Evolutionary conservation across 2,113 vertebrate genomes (phyloP).

Genomic region (Brevimyrus niger): DNA sequence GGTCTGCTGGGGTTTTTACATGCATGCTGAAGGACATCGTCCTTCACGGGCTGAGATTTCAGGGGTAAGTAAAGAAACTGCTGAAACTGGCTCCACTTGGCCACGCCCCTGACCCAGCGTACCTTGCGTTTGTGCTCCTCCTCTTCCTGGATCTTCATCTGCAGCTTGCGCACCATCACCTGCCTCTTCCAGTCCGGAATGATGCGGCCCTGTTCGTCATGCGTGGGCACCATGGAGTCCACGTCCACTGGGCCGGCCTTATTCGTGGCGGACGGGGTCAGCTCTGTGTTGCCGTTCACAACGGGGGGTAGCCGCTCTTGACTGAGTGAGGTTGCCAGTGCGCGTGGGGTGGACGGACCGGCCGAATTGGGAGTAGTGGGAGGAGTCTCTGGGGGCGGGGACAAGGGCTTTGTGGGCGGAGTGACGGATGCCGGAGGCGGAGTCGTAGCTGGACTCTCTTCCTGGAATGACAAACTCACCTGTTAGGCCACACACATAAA

Average conservation of each 20-base stretch:
- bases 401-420: not conserved
- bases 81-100: not conserved
- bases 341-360: slow-evolving; percentile 41
- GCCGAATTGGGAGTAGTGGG: slow-evolving; percentile 54
- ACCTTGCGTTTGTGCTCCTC: slow-evolving; percentile 87
- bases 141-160: slow-evolving; percentile 90
- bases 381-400: slow-evolving; percentile 42
- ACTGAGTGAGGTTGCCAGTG: slow-evolving; percentile 45
- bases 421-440: slow-evolving; percentile 44
- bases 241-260: slow-evolving; percentile 61
- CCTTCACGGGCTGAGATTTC: not conserved
- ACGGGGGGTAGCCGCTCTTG: slow-evolving; percentile 56
- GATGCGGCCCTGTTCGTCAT: slow-evolving; percentile 80
- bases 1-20: not conserved
- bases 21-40: not conserved
- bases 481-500: not conserved
- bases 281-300: slow-evolving; percentile 67
- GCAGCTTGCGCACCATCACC: slow-evolving; percentile 90
- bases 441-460: slow-evolving; percentile 35
- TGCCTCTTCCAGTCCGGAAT: slow-evolving; percentile 92
- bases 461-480: slow-evolving; percentile 37
- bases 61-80: not conserved
- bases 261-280: slow-evolving; percentile 22
- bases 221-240: slow-evolving; percentile 79
- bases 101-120: slow-evolving; percentile 33